Evolutionary conservation across 2,797 vertebrate genomes (phyloP).

Genomic region (Pterois miles): DNA sequence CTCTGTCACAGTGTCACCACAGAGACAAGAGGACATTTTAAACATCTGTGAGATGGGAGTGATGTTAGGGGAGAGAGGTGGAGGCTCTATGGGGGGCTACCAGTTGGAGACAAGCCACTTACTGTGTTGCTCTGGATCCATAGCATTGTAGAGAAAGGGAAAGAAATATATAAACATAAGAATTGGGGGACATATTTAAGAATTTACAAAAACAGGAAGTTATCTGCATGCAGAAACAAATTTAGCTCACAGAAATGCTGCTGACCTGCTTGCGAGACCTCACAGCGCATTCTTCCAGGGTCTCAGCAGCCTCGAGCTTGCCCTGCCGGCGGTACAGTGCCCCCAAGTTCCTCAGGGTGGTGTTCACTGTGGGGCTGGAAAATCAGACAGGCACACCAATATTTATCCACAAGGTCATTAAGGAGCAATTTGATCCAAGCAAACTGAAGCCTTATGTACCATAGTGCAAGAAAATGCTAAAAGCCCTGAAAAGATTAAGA

Average conservation of each 20-base stretch:
- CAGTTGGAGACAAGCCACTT: constrained; percentile 79
- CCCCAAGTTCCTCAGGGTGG: constrained; percentile 95
- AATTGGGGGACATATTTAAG: constrained; percentile 35
- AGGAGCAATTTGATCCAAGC: rapidly evolving
- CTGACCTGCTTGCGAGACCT: constrained; percentile 92
- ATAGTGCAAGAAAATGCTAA: background rate
- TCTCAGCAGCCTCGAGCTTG: constrained; percentile 93
- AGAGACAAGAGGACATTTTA: constrained; percentile 20
- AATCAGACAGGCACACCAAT: background rate
- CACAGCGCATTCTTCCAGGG: constrained; percentile 90
- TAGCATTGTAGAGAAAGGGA: constrained; percentile 76
- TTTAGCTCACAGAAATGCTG: background rate
- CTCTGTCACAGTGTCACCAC: constrained; percentile 1
- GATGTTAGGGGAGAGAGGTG: constrained; percentile 55
- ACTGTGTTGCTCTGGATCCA: constrained; percentile 87
- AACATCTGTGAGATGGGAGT: constrained; percentile 62
- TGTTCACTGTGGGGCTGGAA: constrained; percentile 95
- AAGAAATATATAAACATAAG: constrained; percentile 76
- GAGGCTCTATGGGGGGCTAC: constrained; percentile 52
- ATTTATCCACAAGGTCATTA: background rate
- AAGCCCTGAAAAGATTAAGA: background rate
- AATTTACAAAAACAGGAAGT: constrained; percentile 25
- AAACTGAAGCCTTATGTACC: background rate
- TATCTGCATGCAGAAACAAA: constrained; percentile 9
- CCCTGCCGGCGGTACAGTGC: constrained; percentile 95